These are phyloP conservation scores for Marronus borbonicus DNA, from an alignment of 2,888 invertebrate species.

Conservation along the genomic window DNA sequence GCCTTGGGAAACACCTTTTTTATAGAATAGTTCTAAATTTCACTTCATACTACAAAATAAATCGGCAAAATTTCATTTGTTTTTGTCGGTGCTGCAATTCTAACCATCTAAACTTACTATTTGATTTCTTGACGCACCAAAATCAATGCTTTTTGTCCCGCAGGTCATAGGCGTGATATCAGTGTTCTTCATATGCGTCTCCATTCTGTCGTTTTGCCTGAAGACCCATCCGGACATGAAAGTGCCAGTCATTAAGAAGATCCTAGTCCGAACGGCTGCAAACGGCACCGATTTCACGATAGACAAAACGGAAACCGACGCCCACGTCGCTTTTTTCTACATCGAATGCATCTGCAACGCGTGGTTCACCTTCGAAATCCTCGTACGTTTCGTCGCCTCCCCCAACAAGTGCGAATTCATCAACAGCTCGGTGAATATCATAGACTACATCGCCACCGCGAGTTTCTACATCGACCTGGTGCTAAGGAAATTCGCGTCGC, in stretches of 20 bases:
- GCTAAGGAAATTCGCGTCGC: conserved; percentile 90
- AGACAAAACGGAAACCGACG: conserved; percentile 94
- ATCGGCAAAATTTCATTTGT: no score
- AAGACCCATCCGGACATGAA: conserved; percentile 99
- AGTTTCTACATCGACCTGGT: conserved; percentile 97
- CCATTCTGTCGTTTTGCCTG: conserved; percentile 98
- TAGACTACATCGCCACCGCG: conserved; percentile 98
- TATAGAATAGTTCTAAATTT: no score
- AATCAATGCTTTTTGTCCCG: background rate
- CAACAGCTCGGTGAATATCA: conserved; percentile 95
- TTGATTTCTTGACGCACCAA: background rate
- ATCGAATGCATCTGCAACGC: conserved; percentile 99
- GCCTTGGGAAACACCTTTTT: no score
- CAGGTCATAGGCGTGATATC: conserved; percentile 98
- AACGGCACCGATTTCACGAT: conserved; percentile 86
- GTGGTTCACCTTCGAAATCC: conserved; percentile 99
- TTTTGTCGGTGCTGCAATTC: no score
- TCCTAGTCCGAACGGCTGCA: conserved; percentile 83
- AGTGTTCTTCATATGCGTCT: conserved; percentile 99
- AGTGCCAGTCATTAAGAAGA: conserved; percentile 89
- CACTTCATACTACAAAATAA: no score
- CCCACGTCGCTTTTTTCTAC: conserved; percentile 98
- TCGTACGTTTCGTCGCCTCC: conserved; percentile 87
- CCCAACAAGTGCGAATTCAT: conserved; percentile 96
- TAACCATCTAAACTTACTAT: no score